Base-by-base conservation (phyloP, 37 sponge, comb jelly and placozoan species). In the Sycon ciliatum region DNA sequence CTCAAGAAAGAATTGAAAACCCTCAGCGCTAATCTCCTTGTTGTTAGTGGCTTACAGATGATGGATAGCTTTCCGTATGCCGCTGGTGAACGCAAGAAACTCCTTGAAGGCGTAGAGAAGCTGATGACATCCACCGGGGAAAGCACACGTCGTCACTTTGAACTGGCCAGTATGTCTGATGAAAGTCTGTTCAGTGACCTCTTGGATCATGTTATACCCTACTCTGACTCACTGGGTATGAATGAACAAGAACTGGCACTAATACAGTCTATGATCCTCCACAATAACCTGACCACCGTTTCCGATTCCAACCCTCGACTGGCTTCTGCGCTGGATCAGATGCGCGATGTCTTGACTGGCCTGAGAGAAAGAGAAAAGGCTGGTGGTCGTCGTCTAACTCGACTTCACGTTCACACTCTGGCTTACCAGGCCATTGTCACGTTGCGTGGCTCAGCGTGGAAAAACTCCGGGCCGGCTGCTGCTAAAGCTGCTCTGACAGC, bases 161-260 rank as follows among this genome's bases (percentile, higher is more conserved):
- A 88, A 68, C 83, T 88, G 89, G 89, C 89, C 11, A 83, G 84
- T 3, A 67, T 88, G 29, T 65, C 81, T 16, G 84, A 88, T 34
- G 57, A 73, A 3, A 28, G 30, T 13, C 33, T 88, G 1, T 16
- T 88, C 33, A 34, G 71, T 28, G 81, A 80, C 36, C 75, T 88
- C 18, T 20, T 80, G 16, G 57, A 80, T 3, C 67, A 78, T 56
- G 60, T 88, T 2, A 40, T 88, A 18, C 89, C 89, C 3, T 77
- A 88, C 73, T 77, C 71, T 1, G 89, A 88, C 69, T 88, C 89
- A 1, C 0, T 88, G 24, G 89, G 89, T 3, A 88, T 88, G 89
- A 88, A 88, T 38, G 89, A 88, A 77, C 89, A 88, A 63, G 89
- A 88, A 62, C 79, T 88, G 3, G 81, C 84, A n/a, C 80, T 83